These are phyloP conservation scores for Eupristina koningsbergeri DNA, from an alignment of 1,140 invertebrate genomes.

Conservation along the genomic window DNA sequence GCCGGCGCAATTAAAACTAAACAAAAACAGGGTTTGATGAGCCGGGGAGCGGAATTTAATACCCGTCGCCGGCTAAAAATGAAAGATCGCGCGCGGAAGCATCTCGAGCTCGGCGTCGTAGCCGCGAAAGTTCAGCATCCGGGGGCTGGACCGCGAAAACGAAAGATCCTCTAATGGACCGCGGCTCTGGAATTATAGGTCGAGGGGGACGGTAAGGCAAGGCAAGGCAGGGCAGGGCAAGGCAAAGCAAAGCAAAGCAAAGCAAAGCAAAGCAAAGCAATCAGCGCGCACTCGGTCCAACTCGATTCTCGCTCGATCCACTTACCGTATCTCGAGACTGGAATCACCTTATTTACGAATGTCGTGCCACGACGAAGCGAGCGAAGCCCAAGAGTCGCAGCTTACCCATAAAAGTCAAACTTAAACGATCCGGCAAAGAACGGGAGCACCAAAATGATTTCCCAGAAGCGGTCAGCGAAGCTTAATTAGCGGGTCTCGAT, in stretches of 20 bases:
- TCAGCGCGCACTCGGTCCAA: background rate
- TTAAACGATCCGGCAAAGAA: background rate
- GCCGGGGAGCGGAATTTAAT: background rate
- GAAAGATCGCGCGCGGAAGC: background rate
- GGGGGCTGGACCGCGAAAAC: background rate
- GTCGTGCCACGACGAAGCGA: background rate
- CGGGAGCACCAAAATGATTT: constrained; percentile 30
- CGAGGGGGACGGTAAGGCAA: background rate
- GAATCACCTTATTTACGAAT: constrained; percentile 50
- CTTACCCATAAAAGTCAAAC: constrained; percentile 46
- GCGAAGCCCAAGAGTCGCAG: constrained; percentile 39
- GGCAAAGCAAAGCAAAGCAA: too few species aligned
- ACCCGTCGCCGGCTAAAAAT: too few species aligned
- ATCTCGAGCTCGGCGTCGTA: background rate
- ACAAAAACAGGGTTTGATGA: background rate
- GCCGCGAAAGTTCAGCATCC: background rate
- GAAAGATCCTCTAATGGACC: background rate
- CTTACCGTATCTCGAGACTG: constrained; percentile 43
- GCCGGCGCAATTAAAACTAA: background rate
- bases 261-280: too few species aligned
- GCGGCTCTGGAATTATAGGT: constrained; percentile 20
- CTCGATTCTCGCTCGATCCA: constrained; percentile 17
- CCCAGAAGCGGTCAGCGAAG: constrained; percentile 41
- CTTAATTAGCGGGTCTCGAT: constrained; percentile 42
- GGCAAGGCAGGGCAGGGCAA: too few species aligned